A percentile compares a stretch with the other conserved stretches of the same genome.
Evolutionary conservation across 2,113 vertebrate genomes (phyloP).

Genomic region (Cebidichthys violaceus): DNA sequence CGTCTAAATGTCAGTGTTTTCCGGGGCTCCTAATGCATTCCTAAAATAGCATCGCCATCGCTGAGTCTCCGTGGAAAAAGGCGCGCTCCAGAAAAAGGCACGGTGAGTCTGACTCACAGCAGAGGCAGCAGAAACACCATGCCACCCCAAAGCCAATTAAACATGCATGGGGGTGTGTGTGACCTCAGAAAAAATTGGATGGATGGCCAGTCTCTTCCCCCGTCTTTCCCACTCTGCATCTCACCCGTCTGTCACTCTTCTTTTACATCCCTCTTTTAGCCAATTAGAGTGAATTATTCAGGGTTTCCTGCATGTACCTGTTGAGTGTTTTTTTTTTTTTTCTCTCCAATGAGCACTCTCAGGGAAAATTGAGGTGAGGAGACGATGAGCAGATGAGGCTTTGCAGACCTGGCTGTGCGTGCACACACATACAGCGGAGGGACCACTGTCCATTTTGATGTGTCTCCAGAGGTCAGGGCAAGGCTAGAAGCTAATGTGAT

Average conservation of each 20-base stretch:
- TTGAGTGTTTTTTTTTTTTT: conserved; percentile 59
- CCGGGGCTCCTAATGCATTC: conserved; percentile 72
- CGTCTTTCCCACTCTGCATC: conserved; percentile 36
- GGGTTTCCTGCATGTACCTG: conserved; percentile 57
- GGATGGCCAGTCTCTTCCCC: conserved; percentile 47
- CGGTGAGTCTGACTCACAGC: conserved; percentile 72
- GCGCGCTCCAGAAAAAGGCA: conserved; percentile 60
- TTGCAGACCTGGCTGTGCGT: neutral
- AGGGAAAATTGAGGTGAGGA: conserved; percentile 67
- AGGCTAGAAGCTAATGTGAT: conserved; percentile 32
- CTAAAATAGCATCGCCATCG: conserved; percentile 74
- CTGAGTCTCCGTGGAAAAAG: conserved; percentile 68
- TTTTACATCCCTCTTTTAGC: conserved; percentile 22
- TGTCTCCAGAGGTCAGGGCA: conserved; percentile 47
- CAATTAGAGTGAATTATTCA: conserved; percentile 75
- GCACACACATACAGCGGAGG: conserved; percentile 22
- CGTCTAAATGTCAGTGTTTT: conserved; percentile 79
- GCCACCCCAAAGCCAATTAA: conserved; percentile 77
- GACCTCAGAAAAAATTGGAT: conserved; percentile 66
- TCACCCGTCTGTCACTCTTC: conserved; percentile 46
- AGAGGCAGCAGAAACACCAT: conserved; percentile 70
- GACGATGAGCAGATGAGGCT: conserved; percentile 25
- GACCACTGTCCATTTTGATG: conserved; percentile 52
- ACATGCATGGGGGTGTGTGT: conserved; percentile 72
- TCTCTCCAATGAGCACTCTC: conserved; percentile 47